Percentiles rank a stretch among this genome's conserved stretches.
These are phyloP conservation scores for Gonocerus acuteangulatus DNA, from an alignment of 2,888 invertebrate genomes.

Conservation along the genomic window DNA sequence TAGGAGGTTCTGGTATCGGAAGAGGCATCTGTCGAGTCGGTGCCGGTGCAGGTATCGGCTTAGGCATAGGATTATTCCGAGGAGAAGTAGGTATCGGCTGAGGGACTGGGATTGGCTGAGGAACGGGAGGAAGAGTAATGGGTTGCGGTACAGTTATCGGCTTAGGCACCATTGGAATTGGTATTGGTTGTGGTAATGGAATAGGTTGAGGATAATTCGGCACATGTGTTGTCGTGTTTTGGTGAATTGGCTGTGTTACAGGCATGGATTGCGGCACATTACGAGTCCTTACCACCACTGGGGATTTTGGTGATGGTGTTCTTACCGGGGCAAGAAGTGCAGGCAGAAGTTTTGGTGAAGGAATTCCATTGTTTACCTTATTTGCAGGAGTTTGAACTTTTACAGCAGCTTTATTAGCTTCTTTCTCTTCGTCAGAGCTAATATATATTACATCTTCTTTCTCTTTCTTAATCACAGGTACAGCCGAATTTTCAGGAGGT, in stretches of 20 bases:
- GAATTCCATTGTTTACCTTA: conserved; percentile 3
- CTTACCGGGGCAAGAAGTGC: neutral
- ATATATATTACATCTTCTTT: conserved; percentile 26
- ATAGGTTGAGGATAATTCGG: neutral
- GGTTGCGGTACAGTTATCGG: conserved; percentile 1
- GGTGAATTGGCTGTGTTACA: neutral
- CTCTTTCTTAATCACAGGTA: conserved; percentile 12
- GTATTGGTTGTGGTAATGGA: neutral
- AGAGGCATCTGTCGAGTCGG: neutral
- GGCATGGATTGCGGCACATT: neutral
- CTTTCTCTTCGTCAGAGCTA: conserved; percentile 29
- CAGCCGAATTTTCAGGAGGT: neutral
- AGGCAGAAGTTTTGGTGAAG: neutral
- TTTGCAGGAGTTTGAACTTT: neutral
- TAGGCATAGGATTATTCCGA: neutral
- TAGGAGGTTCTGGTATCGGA: conserved; percentile 19
- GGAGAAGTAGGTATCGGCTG: conserved; percentile 1
- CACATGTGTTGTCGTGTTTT: too few species aligned
- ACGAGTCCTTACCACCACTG: neutral
- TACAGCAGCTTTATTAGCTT: neutral
- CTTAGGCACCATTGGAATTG: neutral
- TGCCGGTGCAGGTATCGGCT: conserved; percentile 7
- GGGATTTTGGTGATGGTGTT: conserved; percentile 3
- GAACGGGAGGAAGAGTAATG: neutral
- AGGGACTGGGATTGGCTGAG: neutral